These are phyloP conservation scores for Cephus pygmeus DNA, from an alignment of 2,888 invertebrate genomes.

Conservation along the genomic window DNA sequence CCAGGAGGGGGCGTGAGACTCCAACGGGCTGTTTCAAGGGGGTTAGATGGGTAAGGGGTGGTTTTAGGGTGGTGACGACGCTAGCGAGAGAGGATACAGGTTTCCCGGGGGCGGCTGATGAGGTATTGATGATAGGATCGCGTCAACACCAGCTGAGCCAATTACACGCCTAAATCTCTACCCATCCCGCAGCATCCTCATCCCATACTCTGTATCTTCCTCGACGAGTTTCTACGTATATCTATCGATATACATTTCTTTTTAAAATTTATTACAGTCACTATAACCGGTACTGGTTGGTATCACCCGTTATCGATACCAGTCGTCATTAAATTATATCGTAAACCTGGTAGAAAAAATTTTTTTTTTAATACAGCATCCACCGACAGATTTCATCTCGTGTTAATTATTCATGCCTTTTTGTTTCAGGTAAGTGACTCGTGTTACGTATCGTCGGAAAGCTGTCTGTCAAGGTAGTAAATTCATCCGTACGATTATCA, in stretches of 20 bases:
- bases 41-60: conserved; percentile 23
- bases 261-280: not conserved
- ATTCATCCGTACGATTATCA: not conserved
- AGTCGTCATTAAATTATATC: not conserved
- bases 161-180: conserved; percentile 69
- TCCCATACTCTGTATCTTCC: conserved; percentile 15
- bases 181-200: conserved; percentile 39
- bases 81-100: conserved; percentile 53
- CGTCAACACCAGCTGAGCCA: conserved; percentile 75
- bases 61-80: conserved; percentile 16
- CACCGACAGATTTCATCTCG: not conserved
- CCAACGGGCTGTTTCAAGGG: conserved; percentile 4
- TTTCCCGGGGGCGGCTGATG: conserved; percentile 68
- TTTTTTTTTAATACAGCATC: not conserved
- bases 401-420: not conserved
- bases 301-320: not conserved
- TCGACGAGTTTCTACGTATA: not conserved
- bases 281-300: not conserved
- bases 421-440: not conserved
- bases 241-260: not conserved
- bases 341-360: not conserved
- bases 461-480: not conserved
- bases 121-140: conserved; percentile 74
- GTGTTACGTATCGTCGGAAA: not conserved
- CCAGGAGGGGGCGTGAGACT: not conserved